Evolutionary conservation across 2,113 vertebrate genomes (phyloP).

Genomic region (Octodon degus): DNA sequence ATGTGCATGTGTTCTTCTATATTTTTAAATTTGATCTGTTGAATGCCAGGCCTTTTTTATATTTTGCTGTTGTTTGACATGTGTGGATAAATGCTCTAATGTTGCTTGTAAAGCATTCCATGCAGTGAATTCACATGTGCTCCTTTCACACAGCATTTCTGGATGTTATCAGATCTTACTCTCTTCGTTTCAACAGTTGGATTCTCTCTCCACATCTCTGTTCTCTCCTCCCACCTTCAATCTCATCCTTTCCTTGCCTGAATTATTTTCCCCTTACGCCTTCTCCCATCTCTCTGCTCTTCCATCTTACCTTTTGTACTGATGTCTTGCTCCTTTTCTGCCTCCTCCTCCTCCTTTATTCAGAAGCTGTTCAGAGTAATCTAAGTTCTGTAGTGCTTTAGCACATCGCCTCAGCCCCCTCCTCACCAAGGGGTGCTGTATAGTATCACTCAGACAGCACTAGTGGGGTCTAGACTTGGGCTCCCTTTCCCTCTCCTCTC

Average conservation of each 20-base stretch:
- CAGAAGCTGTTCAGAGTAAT: not conserved
- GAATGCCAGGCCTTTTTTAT: not conserved
- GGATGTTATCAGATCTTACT: not conserved
- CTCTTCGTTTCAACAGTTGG: too few relatives aligned
- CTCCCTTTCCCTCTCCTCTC: not conserved
- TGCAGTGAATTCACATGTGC: not conserved
- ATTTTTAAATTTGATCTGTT: not conserved
- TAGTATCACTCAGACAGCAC: not conserved
- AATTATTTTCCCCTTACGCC: not conserved
- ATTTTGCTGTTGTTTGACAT: not conserved
- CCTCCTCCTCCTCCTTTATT: not conserved
- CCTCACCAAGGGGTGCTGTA: not conserved
- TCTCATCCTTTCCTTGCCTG: not conserved
- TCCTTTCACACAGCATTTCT: not conserved
- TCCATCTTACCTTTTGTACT: not conserved
- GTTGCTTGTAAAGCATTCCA: not conserved
- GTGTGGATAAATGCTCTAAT: not conserved
- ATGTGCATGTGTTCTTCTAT: fast-evolving
- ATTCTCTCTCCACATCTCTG: not conserved
- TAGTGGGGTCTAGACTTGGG: not conserved
- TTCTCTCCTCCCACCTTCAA: not conserved
- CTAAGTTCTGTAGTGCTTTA: not conserved
- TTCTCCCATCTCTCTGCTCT: not conserved
- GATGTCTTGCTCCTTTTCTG: not conserved
- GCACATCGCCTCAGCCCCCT: not conserved